These are phyloP conservation scores for Neostethus bicornis DNA, from an alignment of 2,797 vertebrate genomes.

Conservation along the genomic window DNA sequence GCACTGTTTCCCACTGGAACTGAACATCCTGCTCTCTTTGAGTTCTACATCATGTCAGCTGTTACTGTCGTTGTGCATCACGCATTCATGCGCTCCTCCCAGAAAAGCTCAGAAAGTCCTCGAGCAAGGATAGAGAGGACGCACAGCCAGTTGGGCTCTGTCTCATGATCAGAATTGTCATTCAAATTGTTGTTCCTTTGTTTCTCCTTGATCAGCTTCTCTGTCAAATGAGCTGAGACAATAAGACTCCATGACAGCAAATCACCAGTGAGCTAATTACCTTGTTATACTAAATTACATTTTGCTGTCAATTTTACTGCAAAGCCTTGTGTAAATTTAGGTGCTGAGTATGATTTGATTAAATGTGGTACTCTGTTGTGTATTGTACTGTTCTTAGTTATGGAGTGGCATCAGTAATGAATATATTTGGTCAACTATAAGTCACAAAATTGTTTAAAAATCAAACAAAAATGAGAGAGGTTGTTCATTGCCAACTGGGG, in stretches of 20 bases:
- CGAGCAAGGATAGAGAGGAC: conserved; percentile 65
- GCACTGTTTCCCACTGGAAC: conserved; percentile 17
- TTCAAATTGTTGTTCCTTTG: conserved; percentile 59
- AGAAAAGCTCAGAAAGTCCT: conserved; percentile 52
- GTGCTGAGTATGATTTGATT: neutral
- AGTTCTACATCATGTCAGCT: conserved; percentile 14
- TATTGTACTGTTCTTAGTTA: neutral
- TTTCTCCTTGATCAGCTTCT: conserved; percentile 47
- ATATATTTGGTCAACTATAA: too few relatives aligned
- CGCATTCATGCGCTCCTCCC: conserved; percentile 33
- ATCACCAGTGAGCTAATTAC: conserved; percentile 68
- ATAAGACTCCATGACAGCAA: conserved; percentile 58
- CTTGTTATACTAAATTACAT: neutral
- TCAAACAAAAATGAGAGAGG: too few relatives aligned
- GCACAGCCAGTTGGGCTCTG: conserved; percentile 62
- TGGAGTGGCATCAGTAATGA: neutral
- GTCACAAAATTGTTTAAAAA: too few relatives aligned
- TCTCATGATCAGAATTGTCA: conserved; percentile 64
- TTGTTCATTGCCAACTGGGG: too few relatives aligned
- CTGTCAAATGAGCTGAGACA: conserved; percentile 59
- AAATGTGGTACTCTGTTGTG: neutral
- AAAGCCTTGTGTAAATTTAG: neutral
- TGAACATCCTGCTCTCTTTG: neutral
- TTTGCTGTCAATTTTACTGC: neutral
- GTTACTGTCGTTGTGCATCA: conserved; percentile 25